phyloP scores from a whole-genome alignment of 2,113 vertebrate species.

The Amphiprion ocellaris region DNA sequence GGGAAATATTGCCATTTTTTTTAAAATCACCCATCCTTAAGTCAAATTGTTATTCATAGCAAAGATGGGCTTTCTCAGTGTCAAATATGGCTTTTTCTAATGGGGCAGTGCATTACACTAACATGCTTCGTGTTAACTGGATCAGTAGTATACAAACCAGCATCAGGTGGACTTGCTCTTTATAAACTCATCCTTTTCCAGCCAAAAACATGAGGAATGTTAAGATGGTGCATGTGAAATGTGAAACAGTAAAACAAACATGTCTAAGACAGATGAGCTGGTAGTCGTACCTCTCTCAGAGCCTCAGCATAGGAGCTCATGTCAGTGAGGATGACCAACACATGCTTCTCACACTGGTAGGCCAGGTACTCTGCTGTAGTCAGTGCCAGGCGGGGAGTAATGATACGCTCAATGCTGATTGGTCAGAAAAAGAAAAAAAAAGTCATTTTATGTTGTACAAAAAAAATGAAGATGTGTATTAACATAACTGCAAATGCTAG shows the following conservation, averaged over 20 bases:
- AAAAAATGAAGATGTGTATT: not conserved
- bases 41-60: no score
- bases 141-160: no score
- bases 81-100: no score
- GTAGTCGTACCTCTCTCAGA: conserved; percentile 83
- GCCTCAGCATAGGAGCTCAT: conserved; percentile 90
- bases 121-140: no score
- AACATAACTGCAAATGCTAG: no score
- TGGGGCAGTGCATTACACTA: no score
- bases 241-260: not conserved
- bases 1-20: no score
- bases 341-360: conserved; percentile 90
- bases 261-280: not conserved
- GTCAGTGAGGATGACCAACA: conserved; percentile 88
- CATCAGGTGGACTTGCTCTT: no score
- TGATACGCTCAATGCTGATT: conserved; percentile 88
- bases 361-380: conserved; percentile 88
- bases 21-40: no score
- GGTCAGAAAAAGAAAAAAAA: conserved; percentile 8
- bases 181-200: not conserved
- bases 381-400: conserved; percentile 87
- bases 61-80: no score
- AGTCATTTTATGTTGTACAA: not conserved
- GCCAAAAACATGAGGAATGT: not conserved
- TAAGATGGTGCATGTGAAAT: not conserved